Base-by-base conservation (phyloP, 2,113 vertebrate species). In the Opisthocomus hoazin region DNA sequence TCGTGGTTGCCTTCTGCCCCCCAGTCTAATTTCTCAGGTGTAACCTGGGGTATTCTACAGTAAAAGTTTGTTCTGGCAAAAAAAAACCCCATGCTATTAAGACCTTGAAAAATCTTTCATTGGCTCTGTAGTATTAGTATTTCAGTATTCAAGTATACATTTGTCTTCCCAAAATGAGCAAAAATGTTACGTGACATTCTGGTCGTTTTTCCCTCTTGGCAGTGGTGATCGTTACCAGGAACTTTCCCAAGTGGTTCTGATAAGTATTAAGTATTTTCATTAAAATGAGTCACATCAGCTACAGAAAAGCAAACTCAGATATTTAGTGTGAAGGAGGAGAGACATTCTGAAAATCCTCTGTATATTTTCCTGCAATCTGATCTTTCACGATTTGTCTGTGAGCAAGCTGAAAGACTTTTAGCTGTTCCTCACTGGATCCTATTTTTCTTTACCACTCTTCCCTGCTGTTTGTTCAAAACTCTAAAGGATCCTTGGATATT, bases 211-310 rank as follows among this genome's bases (percentile, higher is more conserved):
- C 26, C 36, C 37, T 82, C 64, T 89, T 89, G 91, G 43, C 87
- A 93, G 16, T 26, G 15, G 27, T 74, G 36, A 56, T 92, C 0
- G 1, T 91, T 76, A 66, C 50, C 77, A 89, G 66, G 18, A 71
- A 60, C 21, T 89, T 94, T 94, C 46, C 58, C 70, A 93, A 93
- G 60, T 90, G 80, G 20, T 84, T 97, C 78, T 90, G 92, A 70
- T 87, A 94, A 92, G 39, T 58, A 58, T 27, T 54, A 84, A 78
- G 30, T 65, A 66, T 79, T 94, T 92, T 73, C 4, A 2, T 65
- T 71, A 65, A 92, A 88, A 95, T 91, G 0, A 91, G 95, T 89
- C 61, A 69, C 53, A 26, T 73, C 66, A 95, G 32, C 71, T 80
- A 89, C 37, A 50, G 86, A 89, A 89, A 77, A 29, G 5, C 9